phyloP scores from a whole-genome alignment of 2,888 invertebrate species.

The Crocallis elinguaria region DNA sequence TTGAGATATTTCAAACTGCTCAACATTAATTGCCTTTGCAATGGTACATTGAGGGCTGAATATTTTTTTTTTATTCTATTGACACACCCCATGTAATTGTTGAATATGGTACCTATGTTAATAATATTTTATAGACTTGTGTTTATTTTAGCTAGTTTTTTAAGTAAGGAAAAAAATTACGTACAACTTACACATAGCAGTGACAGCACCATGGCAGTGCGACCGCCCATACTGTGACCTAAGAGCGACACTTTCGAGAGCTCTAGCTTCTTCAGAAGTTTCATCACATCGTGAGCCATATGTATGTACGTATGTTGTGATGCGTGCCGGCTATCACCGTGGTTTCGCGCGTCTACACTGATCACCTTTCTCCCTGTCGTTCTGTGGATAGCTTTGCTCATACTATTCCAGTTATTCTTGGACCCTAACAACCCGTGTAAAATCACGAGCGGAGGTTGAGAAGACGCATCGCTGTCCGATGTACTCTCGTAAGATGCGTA shows the following conservation, averaged over 20 bases:
- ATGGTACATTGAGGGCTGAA: too few relatives aligned
- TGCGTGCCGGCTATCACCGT: constrained; percentile 96
- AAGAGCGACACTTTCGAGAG: constrained; percentile 88
- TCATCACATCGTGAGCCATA: constrained; percentile 87
- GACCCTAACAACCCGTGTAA: constrained; percentile 97
- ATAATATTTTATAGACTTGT: too few relatives aligned
- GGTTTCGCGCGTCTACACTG: constrained; percentile 96
- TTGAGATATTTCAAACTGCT: too few relatives aligned
- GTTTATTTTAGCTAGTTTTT: background rate
- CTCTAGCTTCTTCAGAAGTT: constrained; percentile 86
- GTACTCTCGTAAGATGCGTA: constrained; percentile 87
- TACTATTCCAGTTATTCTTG: constrained; percentile 96
- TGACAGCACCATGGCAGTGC: constrained; percentile 93
- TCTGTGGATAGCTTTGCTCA: constrained; percentile 90
- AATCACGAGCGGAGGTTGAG: constrained; percentile 89
- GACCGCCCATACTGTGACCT: constrained; percentile 99
- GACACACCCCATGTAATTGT: too few relatives aligned
- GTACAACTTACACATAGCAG: constrained; percentile 85
- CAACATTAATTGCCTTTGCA: too few relatives aligned
- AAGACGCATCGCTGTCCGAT: constrained; percentile 51
- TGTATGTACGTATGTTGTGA: constrained; percentile 89
- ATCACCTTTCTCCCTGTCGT: constrained; percentile 90
- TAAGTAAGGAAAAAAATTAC: constrained; percentile 42
- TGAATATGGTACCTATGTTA: too few relatives aligned
- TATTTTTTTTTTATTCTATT: too few relatives aligned